Evolutionary conservation across 2,888 invertebrate species (phyloP), one percentile per base, ranked within the genome.

Genomic region (Rhagonycha fulva): DNA sequence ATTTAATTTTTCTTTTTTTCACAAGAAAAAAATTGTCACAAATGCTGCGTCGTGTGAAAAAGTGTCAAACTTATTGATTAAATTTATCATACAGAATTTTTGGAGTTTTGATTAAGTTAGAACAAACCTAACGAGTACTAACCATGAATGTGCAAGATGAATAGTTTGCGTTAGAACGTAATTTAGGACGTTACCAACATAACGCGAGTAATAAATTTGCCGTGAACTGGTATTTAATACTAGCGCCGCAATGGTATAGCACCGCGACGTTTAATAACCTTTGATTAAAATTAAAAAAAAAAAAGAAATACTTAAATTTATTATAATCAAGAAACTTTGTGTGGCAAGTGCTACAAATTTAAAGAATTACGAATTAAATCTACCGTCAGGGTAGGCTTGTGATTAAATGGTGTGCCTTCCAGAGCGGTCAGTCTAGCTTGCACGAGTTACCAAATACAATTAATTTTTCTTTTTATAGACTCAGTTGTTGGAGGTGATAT

Each of bases 171-270:
- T 70, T 61, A 61, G 67, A 68, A 72, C 75, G 72, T 71, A 72
- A 76, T 76, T 76, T 76, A 69, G 75, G 75, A 72, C 72, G 79
- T 72, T 75, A 72, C 73, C 70, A 74, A 74, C 74, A 74, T 79
- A 79, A 79, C 77, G 74, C 75, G 30, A 70, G 76, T 76, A 66
- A 79, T 79, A 79, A 79, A 79, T 79, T 78, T 79, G 66, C 76
- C 72, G 63, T 68, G 63, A 75, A 75, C 77, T 77, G 79, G 79
- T 76, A 74, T 79, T 79, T 79, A 79, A 79, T 79, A 79, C 77
- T 66, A 62, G 74, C 60, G 68, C 71, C 72, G 71, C 75, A 75
- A 70, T 74, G 76, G 63, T 69, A 62, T 9, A 47, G 47, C 47
- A n/a, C 47, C 47, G n/a, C 47, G 47, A 47, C 47, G n/a, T n/a